Conservation (phyloP, 1,140 invertebrate genomes). For the Drosophila bocqueti region DNA sequence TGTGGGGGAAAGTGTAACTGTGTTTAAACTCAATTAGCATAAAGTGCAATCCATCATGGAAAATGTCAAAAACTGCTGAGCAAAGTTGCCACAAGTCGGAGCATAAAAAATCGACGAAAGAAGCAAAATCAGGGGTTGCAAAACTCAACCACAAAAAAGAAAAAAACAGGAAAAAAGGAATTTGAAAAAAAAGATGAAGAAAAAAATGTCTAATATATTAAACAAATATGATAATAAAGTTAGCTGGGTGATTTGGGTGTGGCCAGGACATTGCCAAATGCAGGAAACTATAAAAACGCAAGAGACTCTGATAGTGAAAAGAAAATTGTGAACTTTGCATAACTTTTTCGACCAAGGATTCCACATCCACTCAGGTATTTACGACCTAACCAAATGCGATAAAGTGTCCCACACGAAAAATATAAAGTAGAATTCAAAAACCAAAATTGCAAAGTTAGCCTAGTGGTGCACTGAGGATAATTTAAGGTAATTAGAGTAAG, state of each 20-base stretch:
- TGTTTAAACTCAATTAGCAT: conserved; percentile 83
- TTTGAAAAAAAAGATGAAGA: conserved; percentile 18
- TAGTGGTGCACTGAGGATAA: conserved; percentile 14
- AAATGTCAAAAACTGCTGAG: conserved; percentile 84
- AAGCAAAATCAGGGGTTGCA: conserved; percentile 45
- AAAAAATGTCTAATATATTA: conserved; percentile 76
- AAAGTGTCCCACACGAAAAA: conserved; percentile 50
- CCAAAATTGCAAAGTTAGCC: conserved; percentile 25
- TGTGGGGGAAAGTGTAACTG: conserved; percentile 55
- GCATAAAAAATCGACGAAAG: conserved; percentile 51
- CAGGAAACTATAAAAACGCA: conserved; percentile 55
- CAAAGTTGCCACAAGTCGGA: conserved; percentile 80
- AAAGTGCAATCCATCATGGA: conserved; percentile 82
- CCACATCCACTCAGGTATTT: conserved; percentile 63
- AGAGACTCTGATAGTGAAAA: conserved; percentile 27
- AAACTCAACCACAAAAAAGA: conserved; percentile 28
- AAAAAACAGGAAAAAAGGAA: not conserved
- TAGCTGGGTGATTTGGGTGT: conserved; percentile 19
- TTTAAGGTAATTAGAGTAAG: not conserved
- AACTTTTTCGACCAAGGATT: conserved; percentile 56
- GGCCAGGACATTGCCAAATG: conserved; percentile 45
- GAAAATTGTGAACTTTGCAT: conserved; percentile 57
- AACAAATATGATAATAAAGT: conserved; percentile 79
- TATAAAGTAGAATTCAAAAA: conserved; percentile 38
- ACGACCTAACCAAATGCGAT: conserved; percentile 66